Percentiles rank a stretch among this genome's conserved stretches.
Conservation (phyloP, 1,140 invertebrate genomes). For the Bemisia tabaci region DNA sequence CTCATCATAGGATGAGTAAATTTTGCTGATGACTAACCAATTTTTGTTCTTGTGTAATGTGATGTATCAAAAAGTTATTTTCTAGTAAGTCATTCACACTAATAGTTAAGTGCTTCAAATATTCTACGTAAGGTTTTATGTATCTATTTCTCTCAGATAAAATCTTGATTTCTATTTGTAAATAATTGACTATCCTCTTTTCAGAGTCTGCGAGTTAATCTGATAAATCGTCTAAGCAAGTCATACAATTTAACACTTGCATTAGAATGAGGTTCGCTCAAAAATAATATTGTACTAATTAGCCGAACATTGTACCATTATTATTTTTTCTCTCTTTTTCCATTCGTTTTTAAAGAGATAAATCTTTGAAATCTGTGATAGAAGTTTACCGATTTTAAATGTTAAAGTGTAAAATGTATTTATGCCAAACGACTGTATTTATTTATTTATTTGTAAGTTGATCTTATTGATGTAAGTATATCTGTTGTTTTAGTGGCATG, state of each 20-base stretch:
- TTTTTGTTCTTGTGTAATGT: background rate
- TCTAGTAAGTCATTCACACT: background rate
- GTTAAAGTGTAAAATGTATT: background rate
- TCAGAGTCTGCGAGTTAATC: background rate
- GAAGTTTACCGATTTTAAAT: background rate
- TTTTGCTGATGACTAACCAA: background rate
- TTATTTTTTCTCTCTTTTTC: background rate
- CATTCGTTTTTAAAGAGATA: background rate
- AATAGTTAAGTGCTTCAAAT: background rate
- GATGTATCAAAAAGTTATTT: background rate
- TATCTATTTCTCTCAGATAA: background rate
- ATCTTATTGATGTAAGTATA: too few relatives aligned
- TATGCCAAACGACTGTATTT: background rate
- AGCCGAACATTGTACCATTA: background rate
- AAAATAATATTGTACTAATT: background rate
- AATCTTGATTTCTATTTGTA: background rate
- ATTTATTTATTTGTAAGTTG: too few relatives aligned
- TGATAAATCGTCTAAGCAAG: background rate
- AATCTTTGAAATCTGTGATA: background rate
- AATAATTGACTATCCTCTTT: background rate
- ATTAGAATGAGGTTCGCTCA: background rate
- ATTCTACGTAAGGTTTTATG: background rate
- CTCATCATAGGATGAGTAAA: too few relatives aligned
- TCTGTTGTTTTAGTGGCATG: too few relatives aligned
- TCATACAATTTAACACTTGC: background rate